phyloP scores from a whole-genome alignment of 2,113 vertebrate species.

The Myrmecobius fasciatus region DNA sequence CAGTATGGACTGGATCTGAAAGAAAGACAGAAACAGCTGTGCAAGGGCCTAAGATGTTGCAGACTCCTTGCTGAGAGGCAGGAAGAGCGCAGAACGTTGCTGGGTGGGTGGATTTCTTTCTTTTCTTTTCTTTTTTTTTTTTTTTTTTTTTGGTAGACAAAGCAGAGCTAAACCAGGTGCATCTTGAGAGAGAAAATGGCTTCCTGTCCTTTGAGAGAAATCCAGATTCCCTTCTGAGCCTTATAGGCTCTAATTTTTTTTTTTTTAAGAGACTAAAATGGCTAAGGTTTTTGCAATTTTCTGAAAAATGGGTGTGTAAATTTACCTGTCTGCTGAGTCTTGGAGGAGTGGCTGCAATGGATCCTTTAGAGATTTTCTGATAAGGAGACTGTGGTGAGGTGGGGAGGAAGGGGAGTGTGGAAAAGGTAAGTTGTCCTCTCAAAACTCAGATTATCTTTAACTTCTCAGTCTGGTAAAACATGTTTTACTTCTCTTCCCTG shows the following conservation, averaged over 20 bases:
- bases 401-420: conserved; percentile 1
- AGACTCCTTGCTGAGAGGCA: conserved; percentile 33
- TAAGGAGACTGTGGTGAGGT: conserved; percentile 54
- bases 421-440: neutral
- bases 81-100: conserved; percentile 22
- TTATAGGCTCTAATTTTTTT: conserved; percentile 29
- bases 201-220: conserved; percentile 58
- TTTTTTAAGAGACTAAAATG: conserved; percentile 50
- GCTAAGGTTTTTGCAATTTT: conserved; percentile 39
- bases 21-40: conserved; percentile 55
- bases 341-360: conserved; percentile 36
- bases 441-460: conserved; percentile 50
- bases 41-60: conserved; percentile 21
- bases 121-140: conserved; percentile 27
- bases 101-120: conserved; percentile 1
- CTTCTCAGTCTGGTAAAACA: conserved; percentile 37
- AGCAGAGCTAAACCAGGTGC: conserved; percentile 47
- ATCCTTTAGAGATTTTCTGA: conserved; percentile 54
- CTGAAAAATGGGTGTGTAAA: conserved; percentile 31
- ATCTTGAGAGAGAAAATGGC: conserved; percentile 51
- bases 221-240: conserved; percentile 59
- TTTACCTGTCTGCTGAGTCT: conserved; percentile 51
- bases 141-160: conserved; percentile 48
- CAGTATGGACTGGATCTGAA: conserved; percentile 16
- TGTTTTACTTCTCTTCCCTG: conserved; percentile 54